phyloP scores from a whole-genome alignment of 1,140 invertebrate genomes.

The Zeugodacus cucurbitae region DNA sequence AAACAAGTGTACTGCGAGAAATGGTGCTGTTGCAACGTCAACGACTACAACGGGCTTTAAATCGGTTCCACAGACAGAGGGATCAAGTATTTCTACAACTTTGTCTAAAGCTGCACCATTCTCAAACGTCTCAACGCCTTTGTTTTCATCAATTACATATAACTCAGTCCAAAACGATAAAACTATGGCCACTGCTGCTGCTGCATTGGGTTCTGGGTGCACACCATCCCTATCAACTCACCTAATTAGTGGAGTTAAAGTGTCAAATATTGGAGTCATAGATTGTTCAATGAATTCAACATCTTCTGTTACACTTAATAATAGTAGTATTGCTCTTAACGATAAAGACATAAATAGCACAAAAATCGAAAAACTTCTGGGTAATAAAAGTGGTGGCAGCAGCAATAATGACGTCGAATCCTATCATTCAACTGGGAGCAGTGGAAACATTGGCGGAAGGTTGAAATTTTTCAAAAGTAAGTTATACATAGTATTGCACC shows the following conservation, averaged over 20 bases:
- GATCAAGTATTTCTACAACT: background rate
- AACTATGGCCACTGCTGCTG: background rate
- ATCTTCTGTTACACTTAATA: conserved; percentile 43
- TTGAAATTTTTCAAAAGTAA: conserved; percentile 70
- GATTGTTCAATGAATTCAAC: conserved; percentile 55
- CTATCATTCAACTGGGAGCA: conserved; percentile 56
- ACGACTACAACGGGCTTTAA: background rate
- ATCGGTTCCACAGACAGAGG: background rate
- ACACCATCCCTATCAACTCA: background rate
- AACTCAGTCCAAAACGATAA: background rate
- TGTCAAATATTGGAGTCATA: conserved; percentile 54
- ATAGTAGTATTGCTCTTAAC: conserved; percentile 36
- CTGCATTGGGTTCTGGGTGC: background rate
- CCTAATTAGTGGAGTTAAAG: background rate
- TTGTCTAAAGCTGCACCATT: background rate
- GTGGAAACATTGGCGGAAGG: conserved; percentile 47
- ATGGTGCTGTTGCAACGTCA: conserved; percentile 24
- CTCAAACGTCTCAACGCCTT: background rate
- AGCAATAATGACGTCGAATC: background rate
- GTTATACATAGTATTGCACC: too few species aligned
- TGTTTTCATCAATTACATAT: background rate
- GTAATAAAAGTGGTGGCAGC: background rate
- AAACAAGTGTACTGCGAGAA: conserved; percentile 4
- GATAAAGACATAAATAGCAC: conserved; percentile 42
- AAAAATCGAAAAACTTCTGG: background rate